A percentile compares a stretch with the other conserved stretches of the same genome.
These are phyloP conservation scores for Nannoperca obscura DNA, from an alignment of 2,797 vertebrate genomes.

Conservation along the genomic window DNA sequence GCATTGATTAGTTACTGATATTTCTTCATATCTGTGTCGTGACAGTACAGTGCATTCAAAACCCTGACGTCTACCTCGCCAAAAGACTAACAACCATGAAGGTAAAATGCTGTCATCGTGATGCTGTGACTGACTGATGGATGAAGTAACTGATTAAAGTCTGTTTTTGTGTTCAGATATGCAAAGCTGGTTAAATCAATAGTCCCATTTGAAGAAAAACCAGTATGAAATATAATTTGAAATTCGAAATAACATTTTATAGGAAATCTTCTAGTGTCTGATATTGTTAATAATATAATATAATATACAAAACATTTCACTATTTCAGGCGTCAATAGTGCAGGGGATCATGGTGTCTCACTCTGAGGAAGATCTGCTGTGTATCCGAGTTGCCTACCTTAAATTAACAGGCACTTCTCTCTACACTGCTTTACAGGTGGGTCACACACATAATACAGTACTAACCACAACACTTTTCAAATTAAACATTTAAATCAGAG, in stretches of 20 bases:
- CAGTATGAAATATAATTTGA: not conserved
- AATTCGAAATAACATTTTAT: not conserved
- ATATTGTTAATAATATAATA: not conserved
- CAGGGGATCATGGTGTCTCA: conserved; percentile 87
- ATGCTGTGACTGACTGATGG: not conserved
- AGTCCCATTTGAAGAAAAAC: not conserved
- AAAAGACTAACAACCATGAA: conserved; percentile 73
- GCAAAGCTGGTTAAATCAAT: not conserved
- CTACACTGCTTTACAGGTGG: conserved; percentile 88
- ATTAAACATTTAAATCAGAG: not conserved
- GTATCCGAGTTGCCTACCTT: conserved; percentile 83
- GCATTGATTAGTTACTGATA: not conserved
- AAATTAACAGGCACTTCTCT: conserved; percentile 87
- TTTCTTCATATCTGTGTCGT: conserved; percentile 12
- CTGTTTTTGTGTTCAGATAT: not conserved
- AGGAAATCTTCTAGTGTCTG: not conserved
- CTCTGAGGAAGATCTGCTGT: conserved; percentile 88
- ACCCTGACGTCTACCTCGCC: conserved; percentile 73
- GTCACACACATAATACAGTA: not conserved
- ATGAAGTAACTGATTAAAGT: not conserved
- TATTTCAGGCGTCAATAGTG: conserved; percentile 61
- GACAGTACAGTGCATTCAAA: conserved; percentile 78
- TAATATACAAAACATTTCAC: not conserved
- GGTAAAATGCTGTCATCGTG: conserved; percentile 53
- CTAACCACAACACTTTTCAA: not conserved